Evolutionary conservation across 2,113 vertebrate genomes (phyloP).

Genomic region (Podarcis cretensis): DNA sequence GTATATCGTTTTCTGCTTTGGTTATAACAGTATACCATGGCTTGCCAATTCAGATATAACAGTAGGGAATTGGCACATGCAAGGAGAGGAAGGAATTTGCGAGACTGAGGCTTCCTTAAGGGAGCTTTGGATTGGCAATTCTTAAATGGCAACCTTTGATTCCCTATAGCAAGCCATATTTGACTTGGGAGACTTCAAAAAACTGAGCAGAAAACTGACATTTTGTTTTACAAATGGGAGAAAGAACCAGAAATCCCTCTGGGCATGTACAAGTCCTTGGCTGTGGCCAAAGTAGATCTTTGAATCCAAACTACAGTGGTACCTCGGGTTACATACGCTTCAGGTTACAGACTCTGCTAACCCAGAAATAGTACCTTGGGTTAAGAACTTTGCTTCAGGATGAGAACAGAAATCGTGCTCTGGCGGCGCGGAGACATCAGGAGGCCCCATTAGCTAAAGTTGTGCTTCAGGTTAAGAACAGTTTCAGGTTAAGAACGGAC

Average conservation of each 20-base stretch:
- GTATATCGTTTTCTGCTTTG: background rate
- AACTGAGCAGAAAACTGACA: too few species aligned
- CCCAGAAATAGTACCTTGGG: too few species aligned
- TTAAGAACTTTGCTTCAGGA: too few species aligned
- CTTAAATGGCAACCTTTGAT: background rate
- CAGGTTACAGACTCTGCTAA: too few species aligned
- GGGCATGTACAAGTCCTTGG: background rate
- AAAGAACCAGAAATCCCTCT: rapidly evolving
- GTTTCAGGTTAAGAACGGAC: too few species aligned
- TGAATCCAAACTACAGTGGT: rapidly evolving
- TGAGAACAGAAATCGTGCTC: too few species aligned
- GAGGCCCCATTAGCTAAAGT: too few species aligned
- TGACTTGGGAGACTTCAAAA: background rate
- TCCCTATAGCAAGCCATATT: background rate
- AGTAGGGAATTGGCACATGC: background rate
- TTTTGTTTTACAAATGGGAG: background rate
- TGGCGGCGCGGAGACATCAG: too few species aligned
- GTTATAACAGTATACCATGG: background rate
- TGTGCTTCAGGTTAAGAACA: too few species aligned
- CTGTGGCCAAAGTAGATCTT: background rate
- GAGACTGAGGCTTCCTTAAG: background rate
- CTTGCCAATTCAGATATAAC: background rate
- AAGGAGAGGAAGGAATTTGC: background rate
- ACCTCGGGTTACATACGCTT: too few species aligned
- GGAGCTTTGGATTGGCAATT: background rate